A percentile compares a stretch with the other conserved stretches of the same genome.
These are phyloP conservation scores for Protonibea diacanthus DNA, from an alignment of 2,797 vertebrate genomes.

Conservation along the genomic window DNA sequence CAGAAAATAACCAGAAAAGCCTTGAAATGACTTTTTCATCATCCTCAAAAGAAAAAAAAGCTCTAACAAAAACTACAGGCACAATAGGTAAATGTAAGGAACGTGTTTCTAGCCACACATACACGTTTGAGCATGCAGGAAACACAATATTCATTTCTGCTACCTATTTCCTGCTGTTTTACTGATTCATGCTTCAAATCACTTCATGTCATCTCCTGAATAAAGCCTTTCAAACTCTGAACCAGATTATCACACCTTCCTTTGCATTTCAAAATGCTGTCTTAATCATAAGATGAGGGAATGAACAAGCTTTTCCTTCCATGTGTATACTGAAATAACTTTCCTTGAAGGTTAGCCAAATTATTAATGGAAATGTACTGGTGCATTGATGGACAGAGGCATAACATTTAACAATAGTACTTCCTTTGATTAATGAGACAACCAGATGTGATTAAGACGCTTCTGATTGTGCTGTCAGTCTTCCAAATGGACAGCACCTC, in stretches of 20 bases:
- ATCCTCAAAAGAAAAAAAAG: not conserved
- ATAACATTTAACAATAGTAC: constrained; percentile 80
- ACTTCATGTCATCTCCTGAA: not conserved
- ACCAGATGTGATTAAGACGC: constrained; percentile 82
- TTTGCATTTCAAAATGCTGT: not conserved
- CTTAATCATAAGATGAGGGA: not conserved
- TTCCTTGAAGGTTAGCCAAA: constrained; percentile 84
- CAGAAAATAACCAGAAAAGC: not conserved
- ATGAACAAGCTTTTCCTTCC: constrained; percentile 33
- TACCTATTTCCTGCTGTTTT: too few relatives aligned
- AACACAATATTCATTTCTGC: not conserved
- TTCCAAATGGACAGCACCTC: constrained; percentile 85
- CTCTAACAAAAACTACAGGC: not conserved
- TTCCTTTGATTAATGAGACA: constrained; percentile 84
- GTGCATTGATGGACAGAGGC: constrained; percentile 71
- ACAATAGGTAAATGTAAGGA: not conserved
- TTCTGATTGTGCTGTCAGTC: constrained; percentile 86
- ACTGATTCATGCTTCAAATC: not conserved
- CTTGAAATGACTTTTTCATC: not conserved
- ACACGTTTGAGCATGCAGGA: not conserved
- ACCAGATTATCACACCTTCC: not conserved
- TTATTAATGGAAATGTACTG: constrained; percentile 80
- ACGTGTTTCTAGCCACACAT: not conserved
- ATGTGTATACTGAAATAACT: constrained; percentile 52
- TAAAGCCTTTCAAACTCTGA: not conserved